Conservation (phyloP, 1,140 invertebrate species). For the Diorhabda carinulata region DNA sequence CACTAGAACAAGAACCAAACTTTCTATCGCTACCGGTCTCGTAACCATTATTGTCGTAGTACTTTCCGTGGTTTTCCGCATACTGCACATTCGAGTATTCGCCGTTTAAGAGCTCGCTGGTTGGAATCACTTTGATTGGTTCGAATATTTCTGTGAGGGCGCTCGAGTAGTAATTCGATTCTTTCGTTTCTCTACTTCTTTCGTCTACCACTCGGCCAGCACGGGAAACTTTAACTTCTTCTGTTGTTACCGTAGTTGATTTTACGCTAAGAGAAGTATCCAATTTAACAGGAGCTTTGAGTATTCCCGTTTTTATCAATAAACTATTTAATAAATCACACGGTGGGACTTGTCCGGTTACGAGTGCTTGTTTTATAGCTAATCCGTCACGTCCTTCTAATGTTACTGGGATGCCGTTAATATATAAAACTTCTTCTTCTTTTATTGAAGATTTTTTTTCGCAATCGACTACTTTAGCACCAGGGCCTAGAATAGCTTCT, state of each 20-base stretch:
- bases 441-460: slow-evolving; percentile 69
- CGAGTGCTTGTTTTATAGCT: slow-evolving; percentile 65
- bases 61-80: slow-evolving; percentile 28
- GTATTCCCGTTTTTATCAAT: slow-evolving; percentile 62
- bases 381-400: slow-evolving; percentile 66
- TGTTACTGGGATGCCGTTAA: slow-evolving; percentile 69
- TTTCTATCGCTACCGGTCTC: slow-evolving; percentile 36
- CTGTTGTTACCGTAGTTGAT: slow-evolving; percentile 67
- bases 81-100: slow-evolving; percentile 32
- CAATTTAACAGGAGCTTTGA: slow-evolving; percentile 66
- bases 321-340: slow-evolving; percentile 70
- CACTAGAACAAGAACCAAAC: slow-evolving; percentile 44
- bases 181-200: slow-evolving; percentile 66
- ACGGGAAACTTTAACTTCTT: slow-evolving; percentile 67
- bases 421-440: slow-evolving; percentile 70
- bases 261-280: slow-evolving; percentile 72
- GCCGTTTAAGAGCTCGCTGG: slow-evolving; percentile 41
- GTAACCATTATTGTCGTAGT: slow-evolving; percentile 31
- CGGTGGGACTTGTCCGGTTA: slow-evolving; percentile 67
- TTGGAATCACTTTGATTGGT: slow-evolving; percentile 55
- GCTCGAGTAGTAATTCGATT: slow-evolving; percentile 67
- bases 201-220: slow-evolving; percentile 69
- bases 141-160: slow-evolving; percentile 68
- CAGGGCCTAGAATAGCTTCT: slow-evolving; percentile 70
- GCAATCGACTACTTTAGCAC: slow-evolving; percentile 70